Conservation (phyloP, 2,888 invertebrate genomes). For the Heliconius erato region DNA sequence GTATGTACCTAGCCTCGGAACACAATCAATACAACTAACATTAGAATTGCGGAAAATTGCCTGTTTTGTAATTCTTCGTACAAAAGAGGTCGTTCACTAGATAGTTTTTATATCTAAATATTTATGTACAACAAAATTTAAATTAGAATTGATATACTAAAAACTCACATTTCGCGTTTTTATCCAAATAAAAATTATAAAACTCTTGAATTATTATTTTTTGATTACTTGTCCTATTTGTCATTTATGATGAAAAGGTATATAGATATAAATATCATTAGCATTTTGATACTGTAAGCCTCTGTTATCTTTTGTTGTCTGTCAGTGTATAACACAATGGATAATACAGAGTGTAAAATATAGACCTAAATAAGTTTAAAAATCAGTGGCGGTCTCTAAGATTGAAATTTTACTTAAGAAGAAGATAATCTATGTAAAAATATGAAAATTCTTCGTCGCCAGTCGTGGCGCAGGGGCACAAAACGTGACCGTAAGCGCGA, state of each 20-base stretch:
- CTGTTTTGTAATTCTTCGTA: constrained; percentile 55
- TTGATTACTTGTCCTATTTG: no score
- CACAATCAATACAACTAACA: constrained; percentile 60
- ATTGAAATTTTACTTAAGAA: no score
- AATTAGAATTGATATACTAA: constrained; percentile 8
- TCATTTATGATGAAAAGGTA: no score
- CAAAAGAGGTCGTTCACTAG: constrained; percentile 60
- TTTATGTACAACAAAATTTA: constrained; percentile 21
- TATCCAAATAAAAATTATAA: not conserved
- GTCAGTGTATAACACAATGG: no score
- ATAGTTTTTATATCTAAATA: constrained; percentile 48
- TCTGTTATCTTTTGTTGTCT: not conserved
- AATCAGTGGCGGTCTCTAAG: no score
- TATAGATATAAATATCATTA: not conserved
- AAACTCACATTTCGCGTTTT: not conserved
- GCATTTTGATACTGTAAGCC: not conserved
- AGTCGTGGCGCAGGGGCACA: no score
- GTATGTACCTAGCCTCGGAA: constrained; percentile 66
- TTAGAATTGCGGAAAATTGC: constrained; percentile 53
- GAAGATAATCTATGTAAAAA: no score
- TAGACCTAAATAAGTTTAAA: no score
- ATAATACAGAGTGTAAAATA: no score
- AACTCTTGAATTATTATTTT: no score
- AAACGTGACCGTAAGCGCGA: no score
- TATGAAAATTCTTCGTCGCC: no score